Evolutionary conservation across 2,113 vertebrate species (phyloP), one percentile per base, ranked within the genome.

Genomic region (Stigmatopora argus): DNA sequence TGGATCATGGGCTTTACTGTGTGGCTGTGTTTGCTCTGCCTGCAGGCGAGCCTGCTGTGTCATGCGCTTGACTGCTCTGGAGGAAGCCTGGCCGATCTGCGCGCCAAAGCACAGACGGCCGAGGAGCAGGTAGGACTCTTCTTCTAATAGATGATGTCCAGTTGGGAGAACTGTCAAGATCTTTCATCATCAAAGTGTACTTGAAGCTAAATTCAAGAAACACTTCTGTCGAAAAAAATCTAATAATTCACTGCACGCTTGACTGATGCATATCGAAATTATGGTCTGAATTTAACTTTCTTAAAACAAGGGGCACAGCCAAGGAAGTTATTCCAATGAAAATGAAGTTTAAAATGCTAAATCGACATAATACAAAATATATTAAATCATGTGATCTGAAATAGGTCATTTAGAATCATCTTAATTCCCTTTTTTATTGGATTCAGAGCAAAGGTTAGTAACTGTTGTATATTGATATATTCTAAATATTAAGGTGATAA

Each of bases 31-130:
- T 72, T 84, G 77, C 85, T 91, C 58, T 85, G 83, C 78, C 78
- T 90, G 77, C 89, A 89, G 81, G 86, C 86, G 3, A 86, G 86
- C 63, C 78, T 90, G 82, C 83, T 90, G 78, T 87, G 86, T 72
- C 79, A 89, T 31, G 84, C 87, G 73, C 70, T 89, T 12, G 76
- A 82, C 78, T 89, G 77, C 82, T 78, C 78, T 4, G 86, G 72
- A 73, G 74, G 67, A 5, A 73, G 63, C 62, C 78, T 56, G 62
- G 72, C 75, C 73, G 77, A 81, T 67, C 72, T 75, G 70, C 84
- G 89, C 66, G 79, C 75, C 48, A 65, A 48, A 14, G 71, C 66
- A 66, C 80, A 65, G 79, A 80, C 80, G 66, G 78, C 79, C 77
- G 82, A 76, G 71, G 77, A 46, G 69, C 83, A 87, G 90, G 90